Evolutionary conservation across 2,113 vertebrate species (phyloP).

Genomic region (Tetrax tetrax): DNA sequence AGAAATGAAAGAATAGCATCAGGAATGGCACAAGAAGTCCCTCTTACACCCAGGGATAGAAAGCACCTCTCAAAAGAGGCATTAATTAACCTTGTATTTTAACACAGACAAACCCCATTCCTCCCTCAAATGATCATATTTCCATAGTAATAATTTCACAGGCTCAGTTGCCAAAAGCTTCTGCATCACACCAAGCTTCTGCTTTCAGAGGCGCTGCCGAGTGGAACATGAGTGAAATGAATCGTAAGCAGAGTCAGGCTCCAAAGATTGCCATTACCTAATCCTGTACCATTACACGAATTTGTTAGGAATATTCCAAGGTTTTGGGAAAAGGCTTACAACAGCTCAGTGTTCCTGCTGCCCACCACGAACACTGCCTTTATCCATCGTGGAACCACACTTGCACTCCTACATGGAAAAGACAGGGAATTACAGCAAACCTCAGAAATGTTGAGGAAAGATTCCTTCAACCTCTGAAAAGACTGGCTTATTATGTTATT

Average conservation of each 20-base stretch:
- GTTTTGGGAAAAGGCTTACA: constrained; percentile 34
- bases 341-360: constrained; percentile 10
- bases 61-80: constrained; percentile 54
- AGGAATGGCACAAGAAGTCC: neutral
- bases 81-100: constrained; percentile 13
- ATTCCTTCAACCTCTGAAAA: constrained; percentile 19
- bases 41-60: neutral
- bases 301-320: constrained; percentile 54
- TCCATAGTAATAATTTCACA: constrained; percentile 50
- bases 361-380: neutral
- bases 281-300: constrained; percentile 32
- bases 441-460: constrained; percentile 50
- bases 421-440: neutral
- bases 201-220: constrained; percentile 36
- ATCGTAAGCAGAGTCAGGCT: constrained; percentile 46
- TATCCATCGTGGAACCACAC: neutral
- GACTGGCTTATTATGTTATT: constrained; percentile 32
- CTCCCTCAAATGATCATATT: constrained; percentile 15
- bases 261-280: constrained; percentile 49
- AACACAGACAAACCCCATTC: neutral
- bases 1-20: neutral
- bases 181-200: constrained; percentile 42
- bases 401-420: constrained; percentile 41
- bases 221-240: constrained; percentile 34
- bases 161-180: neutral